Base-by-base conservation (phyloP, 1,140 invertebrate species). In the Scaptodrosophila lebanonensis region DNA sequence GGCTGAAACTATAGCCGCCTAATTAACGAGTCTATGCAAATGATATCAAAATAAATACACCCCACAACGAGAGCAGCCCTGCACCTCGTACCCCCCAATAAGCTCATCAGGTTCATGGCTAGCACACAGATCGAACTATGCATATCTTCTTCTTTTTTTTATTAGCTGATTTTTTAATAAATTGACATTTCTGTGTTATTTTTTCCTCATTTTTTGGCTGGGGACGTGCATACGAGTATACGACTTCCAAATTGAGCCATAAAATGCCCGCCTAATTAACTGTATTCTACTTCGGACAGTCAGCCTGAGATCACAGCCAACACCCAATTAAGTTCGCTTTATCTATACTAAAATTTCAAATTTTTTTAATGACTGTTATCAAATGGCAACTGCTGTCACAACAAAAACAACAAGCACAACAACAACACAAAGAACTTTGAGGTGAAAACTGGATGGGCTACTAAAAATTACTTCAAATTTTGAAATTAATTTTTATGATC, bases 21-120 rank as follows among this genome's bases (percentile, higher is more conserved):
- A 75, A 82, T 82, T 79, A 79, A 79, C 75, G 53, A 79, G 75
- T 75, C 61, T 82, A 79, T 79, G 75, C 73, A 69, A 79, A 79
- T 82, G 56, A 18, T 47, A 33, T n/a, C n/a, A n/a, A n/a, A n/a
- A n/a, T n/a, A 45, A 42, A 62, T 58, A 52, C 59, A 25, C 53
- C 61, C 45, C 18, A 44, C 27, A 12, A 16, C 29, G 29, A 43
- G 38, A 43, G 27, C 25, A 17, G 53, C 3, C 17, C 22, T n/a
- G n/a, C n/a, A n/a, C n/a, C n/a, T n/a, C n/a, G n/a, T n/a, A n/a
- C 51, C 43, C 25, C 39, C 43, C 36, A 35, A 47, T 5, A 53
- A 33, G 53, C 25, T n/a, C 17, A 38, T 53, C 53, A 8, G 42
- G 27, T 32, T 33, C 33, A n/a, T n/a, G n/a, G n/a, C n/a, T n/a